phyloP scores from a whole-genome alignment of 2,797 vertebrate genomes.

The Gastrophryne carolinensis region DNA sequence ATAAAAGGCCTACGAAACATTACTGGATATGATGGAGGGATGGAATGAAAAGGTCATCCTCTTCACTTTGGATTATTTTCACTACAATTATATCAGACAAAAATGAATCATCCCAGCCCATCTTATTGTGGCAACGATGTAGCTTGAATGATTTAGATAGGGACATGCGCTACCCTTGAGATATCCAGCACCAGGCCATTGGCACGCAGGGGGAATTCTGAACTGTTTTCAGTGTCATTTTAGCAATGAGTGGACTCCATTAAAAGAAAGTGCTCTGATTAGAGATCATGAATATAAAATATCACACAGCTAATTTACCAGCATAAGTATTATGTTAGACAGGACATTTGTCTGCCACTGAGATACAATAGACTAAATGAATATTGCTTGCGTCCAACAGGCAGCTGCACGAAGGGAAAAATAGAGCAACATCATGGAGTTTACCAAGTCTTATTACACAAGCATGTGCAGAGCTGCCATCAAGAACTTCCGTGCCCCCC shows the following conservation, averaged over 20 bases:
- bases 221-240: background rate
- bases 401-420: too few species aligned
- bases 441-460: too few species aligned
- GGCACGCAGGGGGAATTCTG: background rate
- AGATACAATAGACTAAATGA: too few species aligned
- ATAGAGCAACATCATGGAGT: too few species aligned
- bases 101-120: conserved; percentile 24
- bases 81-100: too few species aligned
- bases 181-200: background rate
- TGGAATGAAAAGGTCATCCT: conserved; percentile 12
- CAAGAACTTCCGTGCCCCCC: too few species aligned
- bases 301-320: too few species aligned
- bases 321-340: background rate
- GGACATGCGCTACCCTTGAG: background rate
- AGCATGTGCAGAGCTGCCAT: too few species aligned
- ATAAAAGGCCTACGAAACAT: background rate
- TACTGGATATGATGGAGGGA: background rate
- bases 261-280: background rate
- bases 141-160: background rate
- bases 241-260: background rate
- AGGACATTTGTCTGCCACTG: background rate
- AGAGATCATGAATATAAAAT: too few species aligned
- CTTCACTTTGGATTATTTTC: conserved; percentile 4
- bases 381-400: too few species aligned
- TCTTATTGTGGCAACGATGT: background rate